Base-by-base conservation (phyloP, 1,140 invertebrate species). In the Penaeus chinensis region DNA sequence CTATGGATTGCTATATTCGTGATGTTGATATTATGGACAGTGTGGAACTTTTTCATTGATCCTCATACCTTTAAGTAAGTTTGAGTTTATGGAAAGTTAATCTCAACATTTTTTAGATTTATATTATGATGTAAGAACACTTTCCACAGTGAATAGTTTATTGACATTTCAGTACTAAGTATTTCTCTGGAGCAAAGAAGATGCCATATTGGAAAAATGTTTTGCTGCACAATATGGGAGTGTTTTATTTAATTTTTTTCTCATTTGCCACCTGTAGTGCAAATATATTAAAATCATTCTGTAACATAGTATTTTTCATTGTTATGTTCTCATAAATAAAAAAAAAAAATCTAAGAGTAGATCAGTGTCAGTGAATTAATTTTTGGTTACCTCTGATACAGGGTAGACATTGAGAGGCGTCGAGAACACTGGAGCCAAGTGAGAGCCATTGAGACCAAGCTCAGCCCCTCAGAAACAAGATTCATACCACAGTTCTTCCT, bases 21-120 rank as follows among this genome's bases (percentile, higher is more conserved):
- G 18, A 84, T 90, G 47, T 91, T 94, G 18, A 77, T 92, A 37
- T 54, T 91, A 0, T 94, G 92, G 92, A 94, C 94, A 10, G 65
- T 94, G 0, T 93, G 93, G 93, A 93, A 93, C 85, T 94, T 94
- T 90, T 93, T 91, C 83, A 84, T 92, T 81, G 85, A 90, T 24
- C 89, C 88, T 79, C 85, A 85, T 71, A 88, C 78, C 24, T 84
- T 88, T 76, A 90, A 90, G 89, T 90, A 63, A 88, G 89, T 74
- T 22, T 42, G 2, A 5, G 27, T 42, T 60, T 80, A 61, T 63
- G 27, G 22, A 42, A 18, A 22, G 22, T 47, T 80, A 20, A 8
- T 37, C 37, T 32, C 5, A 71, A 16, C 18, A 13, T 32, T 74
- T 32, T 27, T 27, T 27, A 16, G 24, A 74, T 74, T 74, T 74